These are phyloP conservation scores for Mythimna impura DNA, from an alignment of 2,888 invertebrate genomes.

Conservation along the genomic window DNA sequence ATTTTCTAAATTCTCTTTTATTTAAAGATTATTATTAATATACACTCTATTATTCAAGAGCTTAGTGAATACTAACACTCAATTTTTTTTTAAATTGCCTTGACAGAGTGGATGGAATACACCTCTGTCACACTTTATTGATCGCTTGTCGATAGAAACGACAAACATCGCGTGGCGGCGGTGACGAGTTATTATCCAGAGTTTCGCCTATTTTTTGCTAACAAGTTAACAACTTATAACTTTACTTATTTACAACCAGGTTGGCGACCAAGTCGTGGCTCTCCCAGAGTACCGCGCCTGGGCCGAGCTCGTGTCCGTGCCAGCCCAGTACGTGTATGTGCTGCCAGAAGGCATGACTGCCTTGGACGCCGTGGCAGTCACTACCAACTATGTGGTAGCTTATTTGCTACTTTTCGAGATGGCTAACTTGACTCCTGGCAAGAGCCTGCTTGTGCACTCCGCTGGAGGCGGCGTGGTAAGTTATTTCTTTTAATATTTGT, in stretches of 20 bases:
- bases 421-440: slow-evolving; percentile 94
- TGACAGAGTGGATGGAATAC: no score
- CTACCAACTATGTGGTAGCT: slow-evolving; percentile 96
- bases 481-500: slow-evolving; percentile 61
- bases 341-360: slow-evolving; percentile 94
- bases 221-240: not conserved
- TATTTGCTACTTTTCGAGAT: slow-evolving; percentile 96
- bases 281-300: slow-evolving; percentile 96
- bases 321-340: slow-evolving; percentile 95
- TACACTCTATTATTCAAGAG: no score
- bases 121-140: no score
- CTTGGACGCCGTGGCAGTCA: slow-evolving; percentile 95
- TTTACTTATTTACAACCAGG: slow-evolving; percentile 82
- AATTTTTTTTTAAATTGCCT: no score
- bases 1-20: no score
- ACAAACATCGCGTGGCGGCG: no score
- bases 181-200: not conserved
- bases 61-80: no score
- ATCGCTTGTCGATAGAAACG: no score
- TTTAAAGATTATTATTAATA: no score
- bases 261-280: slow-evolving; percentile 95
- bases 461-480: slow-evolving; percentile 97
- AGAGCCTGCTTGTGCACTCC: slow-evolving; percentile 95
- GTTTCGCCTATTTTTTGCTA: no score
- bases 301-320: slow-evolving; percentile 95